Evolutionary conservation across 1,140 invertebrate species (phyloP).

Genomic region (Dinothrombium tinctorium): DNA sequence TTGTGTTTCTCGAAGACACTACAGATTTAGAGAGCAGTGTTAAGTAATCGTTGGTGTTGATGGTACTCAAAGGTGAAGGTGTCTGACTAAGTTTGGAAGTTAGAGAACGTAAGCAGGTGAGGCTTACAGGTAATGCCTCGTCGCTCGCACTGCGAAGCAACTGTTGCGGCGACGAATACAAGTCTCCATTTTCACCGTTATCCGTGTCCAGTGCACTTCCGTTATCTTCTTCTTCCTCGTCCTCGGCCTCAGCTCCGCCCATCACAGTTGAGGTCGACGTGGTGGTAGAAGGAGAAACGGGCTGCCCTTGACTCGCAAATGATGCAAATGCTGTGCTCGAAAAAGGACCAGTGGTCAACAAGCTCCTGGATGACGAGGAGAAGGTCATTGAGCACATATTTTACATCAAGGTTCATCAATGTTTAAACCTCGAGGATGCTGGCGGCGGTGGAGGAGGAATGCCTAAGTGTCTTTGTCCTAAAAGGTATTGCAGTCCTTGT

Average conservation of each 20-base stretch:
- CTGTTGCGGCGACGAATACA: constrained; percentile 6
- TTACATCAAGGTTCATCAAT: too few relatives aligned
- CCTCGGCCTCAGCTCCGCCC: constrained; percentile 32
- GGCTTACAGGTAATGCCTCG: constrained; percentile 34
- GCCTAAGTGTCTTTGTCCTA: background rate
- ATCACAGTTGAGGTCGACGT: constrained; percentile 18
- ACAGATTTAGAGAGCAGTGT: background rate
- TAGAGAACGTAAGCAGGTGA: background rate
- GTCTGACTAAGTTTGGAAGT: background rate
- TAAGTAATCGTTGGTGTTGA: background rate
- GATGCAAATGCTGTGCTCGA: background rate
- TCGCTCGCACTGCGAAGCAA: constrained; percentile 58
- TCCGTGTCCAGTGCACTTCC: constrained; percentile 10
- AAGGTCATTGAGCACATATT: background rate
- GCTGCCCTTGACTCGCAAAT: background rate
- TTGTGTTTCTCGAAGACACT: background rate
- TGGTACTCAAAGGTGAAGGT: background rate
- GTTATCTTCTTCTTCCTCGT: constrained; percentile 44
- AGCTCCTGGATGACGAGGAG: background rate
- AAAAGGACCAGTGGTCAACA: background rate
- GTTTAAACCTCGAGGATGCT: constrained; percentile 3
- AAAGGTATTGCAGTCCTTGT: background rate
- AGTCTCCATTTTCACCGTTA: constrained; percentile 4
- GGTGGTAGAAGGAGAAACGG: constrained; percentile 25
- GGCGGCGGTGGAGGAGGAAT: constrained; percentile 5